phyloP scores from a whole-genome alignment of 2,113 vertebrate species.

The Pithys albifrons region DNA sequence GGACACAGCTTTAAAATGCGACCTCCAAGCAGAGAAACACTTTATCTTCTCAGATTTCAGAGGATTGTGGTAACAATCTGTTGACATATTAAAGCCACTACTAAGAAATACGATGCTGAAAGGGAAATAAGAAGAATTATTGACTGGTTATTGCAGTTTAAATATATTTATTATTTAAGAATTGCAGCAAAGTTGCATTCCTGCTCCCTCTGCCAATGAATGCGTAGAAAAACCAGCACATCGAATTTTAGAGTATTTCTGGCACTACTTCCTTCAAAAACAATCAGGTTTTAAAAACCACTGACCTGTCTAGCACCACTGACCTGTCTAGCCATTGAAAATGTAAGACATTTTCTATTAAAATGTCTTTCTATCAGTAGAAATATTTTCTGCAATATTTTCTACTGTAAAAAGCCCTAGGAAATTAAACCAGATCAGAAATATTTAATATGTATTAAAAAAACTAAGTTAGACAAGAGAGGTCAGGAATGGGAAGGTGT shows the following conservation, averaged over 20 bases:
- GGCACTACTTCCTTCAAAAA: neutral
- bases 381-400: conserved; percentile 39
- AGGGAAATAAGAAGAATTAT: neutral
- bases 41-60: conserved; percentile 5
- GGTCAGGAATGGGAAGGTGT: conserved; percentile 44
- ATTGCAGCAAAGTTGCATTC: neutral
- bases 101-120: neutral
- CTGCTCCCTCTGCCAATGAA: neutral
- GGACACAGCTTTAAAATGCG: neutral
- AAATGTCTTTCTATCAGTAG: neutral
- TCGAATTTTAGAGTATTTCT: neutral
- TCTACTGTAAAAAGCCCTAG: neutral
- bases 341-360: neutral
- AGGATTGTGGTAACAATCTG: neutral
- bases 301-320: neutral
- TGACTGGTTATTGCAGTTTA: neutral
- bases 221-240: neutral
- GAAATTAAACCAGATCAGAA: conserved; percentile 56
- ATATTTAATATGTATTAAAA: conserved; percentile 29
- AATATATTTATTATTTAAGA: conserved; percentile 23
- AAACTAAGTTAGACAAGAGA: conserved; percentile 46
- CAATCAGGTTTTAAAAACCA: neutral
- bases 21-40: neutral
- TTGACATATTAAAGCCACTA: neutral
- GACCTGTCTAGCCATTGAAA: neutral